phyloP scores from a whole-genome alignment of 2,888 invertebrate genomes.

The Pandemis cinnamomeana region DNA sequence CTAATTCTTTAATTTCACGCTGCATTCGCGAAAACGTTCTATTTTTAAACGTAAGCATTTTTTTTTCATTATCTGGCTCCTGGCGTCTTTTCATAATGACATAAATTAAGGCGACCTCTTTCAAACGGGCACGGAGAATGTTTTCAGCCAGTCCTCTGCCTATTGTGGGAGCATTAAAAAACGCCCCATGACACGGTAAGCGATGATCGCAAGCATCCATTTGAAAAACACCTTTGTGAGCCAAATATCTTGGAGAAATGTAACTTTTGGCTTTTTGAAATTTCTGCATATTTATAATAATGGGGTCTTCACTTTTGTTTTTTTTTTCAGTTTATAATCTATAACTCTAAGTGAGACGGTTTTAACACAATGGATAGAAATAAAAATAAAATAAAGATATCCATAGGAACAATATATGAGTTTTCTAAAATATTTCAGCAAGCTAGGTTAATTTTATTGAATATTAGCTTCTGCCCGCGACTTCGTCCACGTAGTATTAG shows the following conservation, averaged over 20 bases:
- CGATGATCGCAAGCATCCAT: slow-evolving; percentile 37
- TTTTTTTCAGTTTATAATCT: too few species aligned
- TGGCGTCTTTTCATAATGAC: slow-evolving; percentile 39
- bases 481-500: too few species aligned
- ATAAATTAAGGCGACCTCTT: slow-evolving; percentile 41
- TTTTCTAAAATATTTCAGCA: too few species aligned
- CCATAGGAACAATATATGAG: too few species aligned
- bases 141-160: slow-evolving; percentile 26
- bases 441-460: too few species aligned
- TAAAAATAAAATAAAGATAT: too few species aligned
- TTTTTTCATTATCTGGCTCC: slow-evolving; percentile 39
- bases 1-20: slow-evolving; percentile 25
- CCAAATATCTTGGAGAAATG: neutral
- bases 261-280: neutral
- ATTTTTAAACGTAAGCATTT: slow-evolving; percentile 28
- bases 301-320: neutral
- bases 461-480: too few species aligned
- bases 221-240: slow-evolving; percentile 35
- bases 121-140: slow-evolving; percentile 28
- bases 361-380: too few species aligned
- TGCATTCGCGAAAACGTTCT: slow-evolving; percentile 26
- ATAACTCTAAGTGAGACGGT: too few species aligned
- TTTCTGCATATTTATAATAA: neutral
- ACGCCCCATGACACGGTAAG: slow-evolving; percentile 32
- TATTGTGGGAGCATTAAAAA: slow-evolving; percentile 37